Conservation (phyloP, 1,140 invertebrate genomes). For the Drosophila rufa region DNA sequence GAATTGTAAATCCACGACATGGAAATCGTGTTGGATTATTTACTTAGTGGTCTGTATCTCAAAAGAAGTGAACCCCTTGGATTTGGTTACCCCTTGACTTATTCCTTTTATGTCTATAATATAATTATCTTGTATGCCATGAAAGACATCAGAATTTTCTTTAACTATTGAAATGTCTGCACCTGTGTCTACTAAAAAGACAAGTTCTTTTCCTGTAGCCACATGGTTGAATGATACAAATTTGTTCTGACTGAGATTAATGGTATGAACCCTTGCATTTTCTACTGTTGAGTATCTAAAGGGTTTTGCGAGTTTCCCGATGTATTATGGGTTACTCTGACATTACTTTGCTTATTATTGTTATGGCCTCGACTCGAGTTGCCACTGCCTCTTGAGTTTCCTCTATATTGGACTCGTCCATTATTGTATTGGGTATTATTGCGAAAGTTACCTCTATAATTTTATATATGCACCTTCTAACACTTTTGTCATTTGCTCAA, state of each 20-base stretch:
- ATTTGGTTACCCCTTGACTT: slow-evolving; percentile 11
- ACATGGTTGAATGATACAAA: slow-evolving; percentile 5
- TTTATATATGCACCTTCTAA: slow-evolving; percentile 15
- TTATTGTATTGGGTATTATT: background rate
- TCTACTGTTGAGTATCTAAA: slow-evolving; percentile 4
- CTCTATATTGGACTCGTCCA: slow-evolving; percentile 1
- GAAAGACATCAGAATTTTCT: slow-evolving; percentile 16
- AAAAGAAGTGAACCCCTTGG: slow-evolving; percentile 14
- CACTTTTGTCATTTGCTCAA: slow-evolving; percentile 11
- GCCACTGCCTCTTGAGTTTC: slow-evolving; percentile 1
- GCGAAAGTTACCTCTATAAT: slow-evolving; percentile 7
- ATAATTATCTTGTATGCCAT: slow-evolving; percentile 10
- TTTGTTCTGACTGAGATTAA: slow-evolving; percentile 7
- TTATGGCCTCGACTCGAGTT: background rate
- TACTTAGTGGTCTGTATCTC: slow-evolving; percentile 22
- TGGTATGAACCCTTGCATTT: background rate
- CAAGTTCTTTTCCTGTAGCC: slow-evolving; percentile 6
- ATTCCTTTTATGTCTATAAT: slow-evolving; percentile 24
- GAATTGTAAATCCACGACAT: slow-evolving; percentile 13
- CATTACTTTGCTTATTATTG: background rate
- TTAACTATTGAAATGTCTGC: slow-evolving; percentile 25
- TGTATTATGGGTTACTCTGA: background rate
- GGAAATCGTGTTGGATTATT: background rate
- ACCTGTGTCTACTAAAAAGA: slow-evolving; percentile 25
- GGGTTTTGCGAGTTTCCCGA: slow-evolving; percentile 3